Base-by-base conservation (phyloP, 2,113 vertebrate species). In the Reinhardtius hippoglossoides region DNA sequence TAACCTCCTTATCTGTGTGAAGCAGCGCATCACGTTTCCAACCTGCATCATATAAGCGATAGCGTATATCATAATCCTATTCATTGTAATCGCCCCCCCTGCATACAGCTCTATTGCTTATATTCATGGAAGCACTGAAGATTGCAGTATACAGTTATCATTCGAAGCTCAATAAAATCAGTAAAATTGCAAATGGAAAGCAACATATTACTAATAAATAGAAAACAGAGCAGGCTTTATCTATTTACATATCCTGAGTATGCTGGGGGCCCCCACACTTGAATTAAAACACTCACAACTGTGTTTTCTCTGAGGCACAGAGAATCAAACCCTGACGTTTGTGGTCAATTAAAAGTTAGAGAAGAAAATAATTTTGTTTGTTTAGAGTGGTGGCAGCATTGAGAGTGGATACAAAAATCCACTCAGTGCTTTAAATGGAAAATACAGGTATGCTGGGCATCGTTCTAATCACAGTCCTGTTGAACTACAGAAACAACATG, bases 131-230 rank as follows among this genome's bases (percentile, higher is more conserved):
- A 7, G 31, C 31, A 31, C 6, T 31, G 31, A 31, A 31, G 31
- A 31, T 6, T 5, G 31, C 31, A 31, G 31, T 31, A 31, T 31
- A 31, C 5, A 31, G 65, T 68, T 62, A 70, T 66, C 75, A 61
- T 50, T 74, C 18, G n/a, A 52, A 67, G 21, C 20, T 52, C 9
- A 60, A 26, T 56, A 35, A n/a, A 75, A 80, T 42, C 21, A 15
- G 12, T 7, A 46, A 18, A 9, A 3, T 8, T 56, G 4, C 21
- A 8, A 20, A 71, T 42, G 40, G 40, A 24, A 26, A 75, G 52
- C 18, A 54, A 54, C 31, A 31, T 31, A 31, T 8, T 8, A 54
- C 52, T 21, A 54, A 54, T 0, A 44, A 3, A 37, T 7, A 8
- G 56, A 35, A 18, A 16, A 48, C 46, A 66, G 10, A 64, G 44